phyloP scores from a whole-genome alignment of 1,140 invertebrate species.

The Aphaenogaster rudis region DNA sequence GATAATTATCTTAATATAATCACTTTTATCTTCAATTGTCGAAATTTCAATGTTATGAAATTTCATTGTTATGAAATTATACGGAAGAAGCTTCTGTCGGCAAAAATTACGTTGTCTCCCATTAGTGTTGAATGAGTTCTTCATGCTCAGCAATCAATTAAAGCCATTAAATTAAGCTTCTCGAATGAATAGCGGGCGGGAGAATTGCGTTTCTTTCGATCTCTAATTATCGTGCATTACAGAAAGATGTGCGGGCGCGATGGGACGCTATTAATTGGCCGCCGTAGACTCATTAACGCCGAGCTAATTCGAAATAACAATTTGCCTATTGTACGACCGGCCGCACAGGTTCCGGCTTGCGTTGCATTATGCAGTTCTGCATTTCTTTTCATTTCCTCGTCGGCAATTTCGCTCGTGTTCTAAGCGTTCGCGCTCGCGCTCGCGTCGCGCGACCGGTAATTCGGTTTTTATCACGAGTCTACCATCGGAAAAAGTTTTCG shows the following conservation, averaged over 20 bases:
- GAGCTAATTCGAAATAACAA: conserved; percentile 75
- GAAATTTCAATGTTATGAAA: conserved; percentile 38
- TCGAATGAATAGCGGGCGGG: conserved; percentile 22
- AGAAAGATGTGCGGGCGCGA: conserved; percentile 34
- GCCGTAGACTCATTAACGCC: conserved; percentile 61
- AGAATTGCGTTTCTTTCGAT: conserved; percentile 49
- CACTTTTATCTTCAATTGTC: neutral
- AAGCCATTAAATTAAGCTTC: conserved; percentile 48
- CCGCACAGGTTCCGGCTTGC: neutral
- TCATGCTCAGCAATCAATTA: conserved; percentile 39
- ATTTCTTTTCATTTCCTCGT: conserved; percentile 74
- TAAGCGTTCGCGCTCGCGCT: conserved; percentile 63
- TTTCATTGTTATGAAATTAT: conserved; percentile 29
- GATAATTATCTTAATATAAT: conserved; percentile 18
- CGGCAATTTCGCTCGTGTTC: conserved; percentile 58
- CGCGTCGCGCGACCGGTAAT: conserved; percentile 77
- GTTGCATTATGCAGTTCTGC: conserved; percentile 49
- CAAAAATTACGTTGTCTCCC: conserved; percentile 16
- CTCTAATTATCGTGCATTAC: conserved; percentile 61
- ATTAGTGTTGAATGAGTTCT: conserved; percentile 26
- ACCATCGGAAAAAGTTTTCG: conserved; percentile 81
- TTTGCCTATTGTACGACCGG: conserved; percentile 52
- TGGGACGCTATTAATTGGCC: conserved; percentile 59
- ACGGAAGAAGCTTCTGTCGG: conserved; percentile 14
- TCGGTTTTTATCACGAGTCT: conserved; percentile 81